Percentiles rank a stretch among this genome's conserved stretches.
phyloP scores from a whole-genome alignment of 1,140 invertebrate species.

The Vanessa atalanta region DNA sequence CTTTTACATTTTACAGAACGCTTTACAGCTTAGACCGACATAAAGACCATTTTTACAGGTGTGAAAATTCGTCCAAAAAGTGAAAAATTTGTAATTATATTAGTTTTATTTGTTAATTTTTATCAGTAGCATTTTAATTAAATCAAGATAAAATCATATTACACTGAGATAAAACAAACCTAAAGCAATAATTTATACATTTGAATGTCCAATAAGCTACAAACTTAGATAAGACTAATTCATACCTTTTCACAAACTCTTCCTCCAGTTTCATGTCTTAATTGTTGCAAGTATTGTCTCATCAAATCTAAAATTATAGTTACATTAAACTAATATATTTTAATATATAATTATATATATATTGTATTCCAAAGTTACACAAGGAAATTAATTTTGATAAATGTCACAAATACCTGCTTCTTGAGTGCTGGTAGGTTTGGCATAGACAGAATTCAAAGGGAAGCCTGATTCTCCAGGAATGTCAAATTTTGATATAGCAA shows the following conservation, averaged over 20 bases:
- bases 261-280: conserved; percentile 96
- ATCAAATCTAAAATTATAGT: conserved; percentile 87
- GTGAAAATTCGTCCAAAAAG: too few species aligned
- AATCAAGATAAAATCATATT: too few species aligned
- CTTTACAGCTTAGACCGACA: too few species aligned
- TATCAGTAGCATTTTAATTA: too few species aligned
- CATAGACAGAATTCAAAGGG: conserved; percentile 98
- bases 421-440: conserved; percentile 88
- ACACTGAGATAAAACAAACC: too few species aligned
- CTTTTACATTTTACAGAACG: too few species aligned
- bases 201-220: background rate
- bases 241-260: conserved; percentile 92
- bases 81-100: too few species aligned
- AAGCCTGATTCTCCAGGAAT: conserved; percentile 98
- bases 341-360: background rate
- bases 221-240: background rate
- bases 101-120: too few species aligned
- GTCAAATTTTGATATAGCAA: conserved; percentile 97
- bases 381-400: conserved; percentile 17
- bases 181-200: too few species aligned
- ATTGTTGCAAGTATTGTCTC: conserved; percentile 95
- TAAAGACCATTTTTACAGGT: too few species aligned
- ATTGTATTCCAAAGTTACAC: too few species aligned
- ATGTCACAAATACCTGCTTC: conserved; percentile 86
- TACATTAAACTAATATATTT: background rate